Evolutionary conservation across 1,140 invertebrate genomes (phyloP), one percentile per base, ranked within the genome.

Genomic region (Latrodectus geometricus): DNA sequence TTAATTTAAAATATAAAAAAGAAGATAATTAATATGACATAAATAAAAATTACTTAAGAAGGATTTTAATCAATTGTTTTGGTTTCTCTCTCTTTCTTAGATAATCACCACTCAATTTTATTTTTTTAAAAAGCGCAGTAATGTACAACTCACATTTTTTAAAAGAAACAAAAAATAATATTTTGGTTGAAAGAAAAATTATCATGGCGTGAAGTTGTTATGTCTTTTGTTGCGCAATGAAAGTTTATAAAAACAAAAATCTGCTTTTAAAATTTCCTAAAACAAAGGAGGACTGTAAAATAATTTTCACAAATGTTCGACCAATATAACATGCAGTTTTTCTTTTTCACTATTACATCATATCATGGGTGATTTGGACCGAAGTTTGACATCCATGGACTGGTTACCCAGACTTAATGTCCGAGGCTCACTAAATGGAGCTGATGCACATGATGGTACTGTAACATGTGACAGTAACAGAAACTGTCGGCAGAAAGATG

Each of bases 351-450:
- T 23, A 74, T 20, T 56, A 72, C 49, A 66, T 77, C 85, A 65
- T 80, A 87, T 74, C 21, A 87, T 91, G 92, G 91, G 91, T 69
- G 91, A 92, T 81, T 88, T 93, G 61, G 92, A 93, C 86, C 91
- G 90, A 87, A 93, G 92, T 90, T 89, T 93, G 74, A 93, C 93
- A 73, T 91, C 92, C 74, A 93, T 93, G 91, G 93, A 93, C 88
- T 93, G 93, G 93, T 90, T 93, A 79, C 92, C 92, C 72, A 90
- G 91, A 76, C 90, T 93, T 76, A 92, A 91, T 88, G 92, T 92
- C 72, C 90, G 90, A 85, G 90, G 90, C 85, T 69, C 85, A 69
- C 9, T 83, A 89, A 87, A 83, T 74, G 78, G 79, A 72, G 75
- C 48, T 9, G 66, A 77, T 35, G 75, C 75, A 86, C 82, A 54